Evolutionary conservation across 2,113 vertebrate species (phyloP).

Genomic region (Microtus pennsylvanicus): DNA sequence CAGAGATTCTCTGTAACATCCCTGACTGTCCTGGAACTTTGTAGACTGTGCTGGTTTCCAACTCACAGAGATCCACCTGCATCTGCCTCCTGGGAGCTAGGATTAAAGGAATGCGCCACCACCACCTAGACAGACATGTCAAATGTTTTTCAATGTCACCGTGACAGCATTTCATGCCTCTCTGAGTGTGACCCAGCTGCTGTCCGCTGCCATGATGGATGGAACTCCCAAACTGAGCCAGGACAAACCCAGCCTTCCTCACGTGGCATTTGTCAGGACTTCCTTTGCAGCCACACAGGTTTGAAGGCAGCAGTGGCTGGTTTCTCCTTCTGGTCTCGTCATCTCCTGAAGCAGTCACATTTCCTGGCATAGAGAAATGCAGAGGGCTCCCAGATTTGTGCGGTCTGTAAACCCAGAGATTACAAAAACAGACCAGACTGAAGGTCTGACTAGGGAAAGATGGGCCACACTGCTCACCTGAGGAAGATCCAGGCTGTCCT

Average conservation of each 20-base stretch:
- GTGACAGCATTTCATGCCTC: not conserved
- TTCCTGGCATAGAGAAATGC: not conserved
- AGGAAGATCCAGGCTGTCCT: conserved; percentile 54
- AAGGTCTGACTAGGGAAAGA: not conserved
- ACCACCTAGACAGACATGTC: not conserved
- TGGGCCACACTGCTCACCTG: not conserved
- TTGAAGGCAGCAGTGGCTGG: not conserved
- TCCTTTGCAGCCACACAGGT: not conserved
- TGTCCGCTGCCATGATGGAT: not conserved
- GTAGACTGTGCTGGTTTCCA: not conserved
- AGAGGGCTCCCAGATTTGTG: not conserved
- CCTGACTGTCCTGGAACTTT: not conserved
- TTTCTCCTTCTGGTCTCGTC: not conserved
- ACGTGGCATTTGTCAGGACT: no score
- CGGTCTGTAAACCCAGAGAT: conserved; percentile 24
- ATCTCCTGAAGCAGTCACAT: not conserved
- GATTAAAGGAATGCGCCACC: not conserved
- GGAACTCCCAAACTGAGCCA: not conserved
- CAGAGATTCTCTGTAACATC: not conserved
- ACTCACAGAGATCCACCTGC: not conserved
- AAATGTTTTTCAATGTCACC: not conserved
- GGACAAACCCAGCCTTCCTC: not conserved
- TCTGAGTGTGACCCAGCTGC: not conserved
- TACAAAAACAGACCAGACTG: not conserved
- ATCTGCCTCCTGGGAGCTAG: not conserved